A percentile compares a stretch with the other conserved stretches of the same genome.
Conservation (phyloP, 2,797 vertebrate species). For the Scleropages formosus region DNA sequence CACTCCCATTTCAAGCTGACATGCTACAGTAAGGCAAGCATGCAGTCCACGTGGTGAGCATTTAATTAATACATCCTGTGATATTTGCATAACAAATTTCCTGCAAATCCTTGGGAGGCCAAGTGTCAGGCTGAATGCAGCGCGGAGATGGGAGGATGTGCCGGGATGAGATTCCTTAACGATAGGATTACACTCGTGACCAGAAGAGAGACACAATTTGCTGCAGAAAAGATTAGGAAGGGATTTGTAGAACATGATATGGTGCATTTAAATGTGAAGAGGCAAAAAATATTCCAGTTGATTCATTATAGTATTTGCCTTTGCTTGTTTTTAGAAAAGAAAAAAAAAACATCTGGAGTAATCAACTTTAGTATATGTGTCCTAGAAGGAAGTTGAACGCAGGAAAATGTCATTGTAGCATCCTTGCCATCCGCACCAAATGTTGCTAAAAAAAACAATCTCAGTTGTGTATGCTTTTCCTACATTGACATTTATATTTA, state of each 20-base stretch:
- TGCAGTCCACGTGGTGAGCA: neutral
- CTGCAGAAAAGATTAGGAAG: conserved; percentile 28
- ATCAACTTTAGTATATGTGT: too few species aligned
- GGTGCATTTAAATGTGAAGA: conserved; percentile 31
- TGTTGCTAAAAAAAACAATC: too few species aligned
- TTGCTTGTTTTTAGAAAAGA: too few species aligned
- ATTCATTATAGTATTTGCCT: too few species aligned
- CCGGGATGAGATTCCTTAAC: neutral
- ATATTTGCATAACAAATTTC: conserved; percentile 1
- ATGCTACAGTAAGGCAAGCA: neutral
- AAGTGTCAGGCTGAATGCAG: neutral
- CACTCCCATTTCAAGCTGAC: neutral
- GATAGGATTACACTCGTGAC: conserved; percentile 33
- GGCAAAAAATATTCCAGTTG: too few species aligned
- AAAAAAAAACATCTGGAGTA: too few species aligned
- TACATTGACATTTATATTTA: too few species aligned
- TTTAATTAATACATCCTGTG: neutral
- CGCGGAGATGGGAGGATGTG: neutral
- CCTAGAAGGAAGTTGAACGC: too few species aligned
- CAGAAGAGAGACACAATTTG: conserved; percentile 18
- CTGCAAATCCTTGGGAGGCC: neutral
- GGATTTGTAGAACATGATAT: conserved; percentile 33
- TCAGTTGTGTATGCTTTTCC: too few species aligned
- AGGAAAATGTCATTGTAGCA: too few species aligned
- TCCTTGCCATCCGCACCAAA: too few species aligned